phyloP scores from a whole-genome alignment of 2,797 vertebrate species.

The Urocyon cinereoargenteus region DNA sequence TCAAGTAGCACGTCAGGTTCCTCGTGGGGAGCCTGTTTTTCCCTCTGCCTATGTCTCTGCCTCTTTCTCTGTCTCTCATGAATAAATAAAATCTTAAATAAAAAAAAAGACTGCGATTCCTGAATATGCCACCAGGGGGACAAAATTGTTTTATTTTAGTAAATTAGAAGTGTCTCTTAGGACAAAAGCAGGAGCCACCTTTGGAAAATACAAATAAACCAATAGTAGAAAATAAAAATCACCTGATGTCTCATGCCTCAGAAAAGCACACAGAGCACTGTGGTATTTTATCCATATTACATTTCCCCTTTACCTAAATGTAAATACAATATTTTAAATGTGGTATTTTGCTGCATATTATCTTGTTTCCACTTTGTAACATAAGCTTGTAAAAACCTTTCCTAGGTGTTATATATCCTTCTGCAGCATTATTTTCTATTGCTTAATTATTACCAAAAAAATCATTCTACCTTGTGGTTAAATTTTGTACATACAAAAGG shows the following conservation, averaged over 20 bases:
- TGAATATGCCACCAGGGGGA: conserved; percentile 41
- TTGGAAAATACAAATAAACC: background rate
- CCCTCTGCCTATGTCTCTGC: too few relatives aligned
- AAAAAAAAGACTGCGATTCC: background rate
- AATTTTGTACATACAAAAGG: background rate
- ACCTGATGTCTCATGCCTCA: background rate
- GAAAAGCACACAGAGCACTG: background rate
- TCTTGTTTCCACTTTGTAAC: conserved; percentile 28
- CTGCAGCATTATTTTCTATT: background rate
- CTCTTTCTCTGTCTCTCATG: too few relatives aligned
- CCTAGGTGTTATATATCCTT: conserved; percentile 5
- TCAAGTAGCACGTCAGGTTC: too few relatives aligned
- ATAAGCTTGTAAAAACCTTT: conserved; percentile 24
- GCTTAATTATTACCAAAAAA: background rate
- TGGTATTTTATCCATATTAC: conserved; percentile 1
- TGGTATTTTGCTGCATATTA: background rate
- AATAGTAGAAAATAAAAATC: conserved; percentile 4
- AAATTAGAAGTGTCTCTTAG: background rate
- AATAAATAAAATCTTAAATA: too few relatives aligned
- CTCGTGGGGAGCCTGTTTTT: too few relatives aligned
- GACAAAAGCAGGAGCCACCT: background rate
- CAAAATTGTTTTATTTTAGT: conserved; percentile 25
- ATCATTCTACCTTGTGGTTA: background rate
- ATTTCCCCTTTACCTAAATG: background rate
- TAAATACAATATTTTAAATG: background rate